phyloP scores from a whole-genome alignment of 1,140 invertebrate genomes.

The Papilio glaucus region DNA sequence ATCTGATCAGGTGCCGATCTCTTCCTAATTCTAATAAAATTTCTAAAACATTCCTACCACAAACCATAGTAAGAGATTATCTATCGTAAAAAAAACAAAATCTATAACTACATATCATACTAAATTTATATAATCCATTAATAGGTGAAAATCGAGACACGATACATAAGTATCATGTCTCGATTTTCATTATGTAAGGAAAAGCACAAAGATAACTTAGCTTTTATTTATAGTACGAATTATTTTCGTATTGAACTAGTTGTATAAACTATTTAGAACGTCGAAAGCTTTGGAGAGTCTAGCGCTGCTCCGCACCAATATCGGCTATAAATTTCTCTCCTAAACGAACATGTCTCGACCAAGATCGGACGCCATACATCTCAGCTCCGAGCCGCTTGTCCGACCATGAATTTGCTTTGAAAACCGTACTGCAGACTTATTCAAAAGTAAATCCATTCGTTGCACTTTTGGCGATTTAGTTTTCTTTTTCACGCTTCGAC shows the following conservation, averaged over 20 bases:
- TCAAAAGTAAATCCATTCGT: neutral
- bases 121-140: too few species aligned
- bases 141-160: too few species aligned
- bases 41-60: too few species aligned
- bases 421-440: slow-evolving; percentile 22
- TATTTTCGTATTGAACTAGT: neutral
- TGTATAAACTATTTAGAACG: slow-evolving; percentile 26
- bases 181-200: neutral
- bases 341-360: slow-evolving; percentile 22
- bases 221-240: neutral
- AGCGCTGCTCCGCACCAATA: slow-evolving; percentile 11
- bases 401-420: slow-evolving; percentile 21
- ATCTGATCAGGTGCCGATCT: too few species aligned
- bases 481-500: neutral
- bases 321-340: slow-evolving; percentile 19
- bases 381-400: slow-evolving; percentile 1
- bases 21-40: too few species aligned
- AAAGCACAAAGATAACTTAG: neutral
- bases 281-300: slow-evolving; percentile 16
- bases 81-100: too few species aligned
- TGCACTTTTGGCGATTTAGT: neutral
- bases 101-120: too few species aligned
- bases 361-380: slow-evolving; percentile 24
- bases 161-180: too few species aligned
- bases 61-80: too few species aligned